These are phyloP conservation scores for Scaptomyza montana DNA, from an alignment of 1,140 invertebrate genomes.

Conservation along the genomic window DNA sequence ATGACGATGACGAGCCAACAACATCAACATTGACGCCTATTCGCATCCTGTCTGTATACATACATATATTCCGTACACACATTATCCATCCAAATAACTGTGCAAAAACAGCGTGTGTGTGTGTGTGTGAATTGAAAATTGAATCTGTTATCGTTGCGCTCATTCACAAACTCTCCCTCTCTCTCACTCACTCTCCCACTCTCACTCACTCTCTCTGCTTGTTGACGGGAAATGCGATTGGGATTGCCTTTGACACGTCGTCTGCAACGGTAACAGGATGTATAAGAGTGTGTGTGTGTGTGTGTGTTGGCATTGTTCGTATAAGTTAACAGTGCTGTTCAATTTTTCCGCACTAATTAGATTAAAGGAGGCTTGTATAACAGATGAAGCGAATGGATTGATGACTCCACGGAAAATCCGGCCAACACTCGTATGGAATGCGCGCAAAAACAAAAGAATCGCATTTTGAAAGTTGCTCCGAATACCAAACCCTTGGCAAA, in stretches of 20 bases:
- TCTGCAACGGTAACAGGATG: constrained; percentile 43
- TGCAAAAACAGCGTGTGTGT: background rate
- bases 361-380: constrained; percentile 62
- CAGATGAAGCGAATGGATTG: constrained; percentile 44
- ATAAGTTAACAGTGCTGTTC: constrained; percentile 72
- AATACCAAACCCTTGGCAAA: constrained; percentile 58
- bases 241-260: constrained; percentile 47
- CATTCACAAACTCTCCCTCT: constrained; percentile 27
- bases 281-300: constrained; percentile 17
- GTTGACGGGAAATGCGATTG: constrained; percentile 47
- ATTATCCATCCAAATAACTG: background rate
- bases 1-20: constrained; percentile 13
- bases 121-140: constrained; percentile 21
- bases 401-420: constrained; percentile 40
- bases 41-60: constrained; percentile 20
- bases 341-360: constrained; percentile 79
- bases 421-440: constrained; percentile 28
- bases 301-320: constrained; percentile 50
- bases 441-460: constrained; percentile 38
- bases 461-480: constrained; percentile 51
- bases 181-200: background rate
- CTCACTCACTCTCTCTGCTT: constrained; percentile 2
- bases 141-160: constrained; percentile 40
- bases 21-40: constrained; percentile 37
- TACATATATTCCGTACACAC: background rate